These are phyloP conservation scores for Plebejus melissa DNA, from an alignment of 2,888 invertebrate species.

Conservation along the genomic window DNA sequence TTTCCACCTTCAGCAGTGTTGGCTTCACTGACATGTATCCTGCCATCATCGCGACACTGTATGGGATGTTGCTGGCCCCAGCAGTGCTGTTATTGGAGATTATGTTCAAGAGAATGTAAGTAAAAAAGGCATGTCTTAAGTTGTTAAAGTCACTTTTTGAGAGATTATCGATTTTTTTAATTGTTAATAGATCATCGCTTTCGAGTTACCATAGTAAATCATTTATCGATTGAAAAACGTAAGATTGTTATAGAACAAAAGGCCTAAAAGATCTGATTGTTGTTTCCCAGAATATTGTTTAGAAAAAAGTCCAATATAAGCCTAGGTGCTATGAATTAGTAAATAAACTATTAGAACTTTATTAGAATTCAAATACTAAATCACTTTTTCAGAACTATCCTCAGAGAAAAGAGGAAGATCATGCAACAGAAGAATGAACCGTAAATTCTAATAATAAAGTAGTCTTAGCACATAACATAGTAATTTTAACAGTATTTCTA, in stretches of 20 bases:
- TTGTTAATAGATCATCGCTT: too few relatives aligned
- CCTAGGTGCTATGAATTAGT: too few relatives aligned
- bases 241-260: too few relatives aligned
- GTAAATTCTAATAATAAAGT: neutral
- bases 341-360: neutral
- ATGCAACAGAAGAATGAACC: conserved; percentile 4
- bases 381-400: conserved; percentile 32
- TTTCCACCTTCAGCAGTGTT: conserved; percentile 81
- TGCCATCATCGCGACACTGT: conserved; percentile 70
- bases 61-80: conserved; percentile 63
- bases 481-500: neutral
- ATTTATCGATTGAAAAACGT: too few relatives aligned
- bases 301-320: too few relatives aligned
- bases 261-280: too few relatives aligned
- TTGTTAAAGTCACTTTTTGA: neutral
- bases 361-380: neutral
- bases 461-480: neutral
- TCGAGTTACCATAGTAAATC: too few relatives aligned
- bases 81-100: conserved; percentile 61
- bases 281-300: too few relatives aligned
- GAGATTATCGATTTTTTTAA: too few relatives aligned
- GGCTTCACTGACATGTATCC: conserved; percentile 78
- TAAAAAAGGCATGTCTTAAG: conserved; percentile 28
- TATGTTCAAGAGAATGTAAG: conserved; percentile 56
- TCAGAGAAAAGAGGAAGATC: conserved; percentile 32